Evolutionary conservation across 2,888 invertebrate genomes (phyloP), one percentile per base, ranked within the genome.

Genomic region (Aphrophora alni): DNA sequence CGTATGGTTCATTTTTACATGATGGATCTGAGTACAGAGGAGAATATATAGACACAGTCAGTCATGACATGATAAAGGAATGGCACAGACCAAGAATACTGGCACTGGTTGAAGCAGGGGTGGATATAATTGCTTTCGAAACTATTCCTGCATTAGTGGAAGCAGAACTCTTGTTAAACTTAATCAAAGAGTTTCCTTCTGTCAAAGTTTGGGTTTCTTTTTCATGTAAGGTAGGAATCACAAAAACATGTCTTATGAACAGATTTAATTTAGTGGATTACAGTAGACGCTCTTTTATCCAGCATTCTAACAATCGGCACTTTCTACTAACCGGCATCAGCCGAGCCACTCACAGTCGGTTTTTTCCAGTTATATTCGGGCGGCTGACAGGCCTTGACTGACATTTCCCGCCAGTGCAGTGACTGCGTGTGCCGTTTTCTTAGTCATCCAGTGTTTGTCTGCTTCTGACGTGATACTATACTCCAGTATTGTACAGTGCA

Each of bases 11-110:
- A 0, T 94, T 93, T 85, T 90, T 97, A 51, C 94, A 95, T 86
- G 97, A 98, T 88, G 95, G 95, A 12, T 98, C 98, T 0, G 98
- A 98, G 87, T 98, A 98, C 88, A 24, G 38, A 38, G 93, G 93
- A 21, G 98, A 98, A 24, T 96, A 96, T 87, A 93, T 93, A 0
- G 92, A 92, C 82, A 91, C 89, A 77, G 92, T 94, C 0, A 87
- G 93, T 2, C 88, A 89, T 33, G 90, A 93, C 89, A 91, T 90
- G 38, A 92, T 98, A 87, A 77, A 91, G 72, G 92, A 94, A 70
- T 97, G 97, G 96, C 98, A 98, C 89, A 90, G 92, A 79, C 94
- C 95, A 0, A 91, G 97, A 72, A 92, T 98, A 33, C 91, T 93
- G 85, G 94, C 95, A 0, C 89, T 98, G 33, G 88, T 96, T 26